phyloP scores from a whole-genome alignment of 2,797 vertebrate genomes.

The Fistularia tabacaria region DNA sequence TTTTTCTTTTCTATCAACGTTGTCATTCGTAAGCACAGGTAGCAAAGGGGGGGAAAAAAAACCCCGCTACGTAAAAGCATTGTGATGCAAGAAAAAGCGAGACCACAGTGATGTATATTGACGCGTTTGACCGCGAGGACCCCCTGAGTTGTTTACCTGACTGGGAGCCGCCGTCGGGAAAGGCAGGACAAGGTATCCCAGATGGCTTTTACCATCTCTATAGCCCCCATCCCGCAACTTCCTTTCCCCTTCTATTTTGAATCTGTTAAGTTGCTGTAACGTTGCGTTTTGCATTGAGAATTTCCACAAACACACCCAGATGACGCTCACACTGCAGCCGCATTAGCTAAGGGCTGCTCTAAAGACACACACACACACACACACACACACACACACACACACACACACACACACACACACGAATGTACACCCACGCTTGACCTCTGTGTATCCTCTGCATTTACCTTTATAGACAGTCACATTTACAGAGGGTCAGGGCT shows the following conservation, averaged over 20 bases:
- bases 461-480: slow-evolving; percentile 51
- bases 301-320: slow-evolving; percentile 2
- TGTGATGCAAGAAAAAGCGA: neutral
- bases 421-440: slow-evolving; percentile 39
- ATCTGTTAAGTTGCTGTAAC: slow-evolving; percentile 19
- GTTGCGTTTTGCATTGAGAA: slow-evolving; percentile 37
- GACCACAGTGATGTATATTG: slow-evolving; percentile 13
- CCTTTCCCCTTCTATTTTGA: slow-evolving; percentile 21
- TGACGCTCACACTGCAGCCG: slow-evolving; percentile 7
- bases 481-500: slow-evolving; percentile 56
- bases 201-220: slow-evolving; percentile 32
- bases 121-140: slow-evolving; percentile 3
- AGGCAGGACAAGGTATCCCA: slow-evolving; percentile 12
- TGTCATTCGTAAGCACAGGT: no score
- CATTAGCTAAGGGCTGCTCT: neutral
- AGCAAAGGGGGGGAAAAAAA: no score
- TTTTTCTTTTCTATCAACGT: neutral
- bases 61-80: no score
- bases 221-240: slow-evolving; percentile 14
- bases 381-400: neutral
- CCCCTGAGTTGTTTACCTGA: slow-evolving; percentile 33
- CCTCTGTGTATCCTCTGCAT: slow-evolving; percentile 55
- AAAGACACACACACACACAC: no score
- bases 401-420: slow-evolving; percentile 17
- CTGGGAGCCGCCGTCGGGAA: slow-evolving; percentile 19